Conservation (phyloP, 2,113 vertebrate genomes). For the Sphyrna mokarran region DNA sequence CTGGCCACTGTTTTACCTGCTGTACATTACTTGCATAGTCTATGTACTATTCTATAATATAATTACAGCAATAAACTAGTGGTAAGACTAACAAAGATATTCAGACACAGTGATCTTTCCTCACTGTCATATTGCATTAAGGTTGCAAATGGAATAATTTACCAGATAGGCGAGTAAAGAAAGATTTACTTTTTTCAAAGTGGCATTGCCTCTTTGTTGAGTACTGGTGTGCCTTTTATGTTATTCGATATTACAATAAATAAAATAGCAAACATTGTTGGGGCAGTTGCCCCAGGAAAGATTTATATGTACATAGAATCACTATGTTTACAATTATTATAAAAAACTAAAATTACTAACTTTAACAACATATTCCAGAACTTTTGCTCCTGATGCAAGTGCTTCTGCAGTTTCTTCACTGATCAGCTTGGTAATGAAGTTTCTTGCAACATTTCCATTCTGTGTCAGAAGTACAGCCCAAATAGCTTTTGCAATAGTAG, state of each 20-base stretch:
- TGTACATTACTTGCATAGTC: too few species aligned
- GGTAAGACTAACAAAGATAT: background rate
- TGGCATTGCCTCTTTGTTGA: background rate
- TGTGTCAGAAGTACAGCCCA: constrained; percentile 82
- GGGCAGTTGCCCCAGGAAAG: background rate
- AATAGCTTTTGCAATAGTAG: constrained; percentile 74
- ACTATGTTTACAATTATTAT: background rate
- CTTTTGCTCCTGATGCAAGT: constrained; percentile 72
- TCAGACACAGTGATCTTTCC: background rate
- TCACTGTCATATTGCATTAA: background rate
- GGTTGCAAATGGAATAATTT: background rate
- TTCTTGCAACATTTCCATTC: constrained; percentile 63
- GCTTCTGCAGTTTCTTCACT: constrained; percentile 72
- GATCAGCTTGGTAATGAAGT: constrained; percentile 70
- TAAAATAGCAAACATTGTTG: background rate
- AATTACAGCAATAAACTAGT: background rate
- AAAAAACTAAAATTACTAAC: background rate
- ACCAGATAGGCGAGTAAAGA: background rate
- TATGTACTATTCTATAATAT: background rate
- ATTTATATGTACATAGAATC: background rate
- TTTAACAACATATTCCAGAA: constrained; percentile 56
- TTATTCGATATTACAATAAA: background rate
- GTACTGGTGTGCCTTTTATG: background rate
- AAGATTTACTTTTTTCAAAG: background rate
- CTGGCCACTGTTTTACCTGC: too few species aligned